phyloP scores from a whole-genome alignment of 1,140 invertebrate species.

The Drosophila tropicalis region DNA sequence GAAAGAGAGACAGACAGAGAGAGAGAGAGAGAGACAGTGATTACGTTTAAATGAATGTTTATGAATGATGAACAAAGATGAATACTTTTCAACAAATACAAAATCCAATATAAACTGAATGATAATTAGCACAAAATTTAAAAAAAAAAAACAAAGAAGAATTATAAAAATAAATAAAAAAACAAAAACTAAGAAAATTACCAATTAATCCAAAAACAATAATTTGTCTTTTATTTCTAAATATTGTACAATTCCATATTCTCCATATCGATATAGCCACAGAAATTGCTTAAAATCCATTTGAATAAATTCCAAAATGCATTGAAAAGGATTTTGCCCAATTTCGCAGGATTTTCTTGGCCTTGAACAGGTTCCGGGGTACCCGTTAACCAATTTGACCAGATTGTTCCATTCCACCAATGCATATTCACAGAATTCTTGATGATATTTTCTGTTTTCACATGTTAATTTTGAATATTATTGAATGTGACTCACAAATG shows the following conservation, averaged over 20 bases:
- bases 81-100: conserved; percentile 22
- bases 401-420: neutral
- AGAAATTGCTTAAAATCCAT: conserved; percentile 20
- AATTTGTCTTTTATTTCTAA: no score
- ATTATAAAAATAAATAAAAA: neutral
- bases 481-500: neutral
- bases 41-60: conserved; percentile 1
- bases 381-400: neutral
- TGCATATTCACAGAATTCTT: no score
- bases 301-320: neutral
- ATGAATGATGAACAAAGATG: conserved; percentile 15
- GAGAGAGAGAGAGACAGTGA: neutral
- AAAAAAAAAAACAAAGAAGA: conserved; percentile 41
- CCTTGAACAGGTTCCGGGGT: no score
- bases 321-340: neutral
- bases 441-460: neutral
- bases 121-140: conserved; percentile 55
- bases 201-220: neutral
- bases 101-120: conserved; percentile 21
- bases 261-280: conserved; percentile 31
- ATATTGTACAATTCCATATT: conserved; percentile 4
- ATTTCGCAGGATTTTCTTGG: neutral
- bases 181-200: neutral
- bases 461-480: neutral
- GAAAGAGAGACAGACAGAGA: no score